Evolutionary conservation across 2,797 vertebrate species (phyloP).

Genomic region (Onychomys leucogaster): DNA sequence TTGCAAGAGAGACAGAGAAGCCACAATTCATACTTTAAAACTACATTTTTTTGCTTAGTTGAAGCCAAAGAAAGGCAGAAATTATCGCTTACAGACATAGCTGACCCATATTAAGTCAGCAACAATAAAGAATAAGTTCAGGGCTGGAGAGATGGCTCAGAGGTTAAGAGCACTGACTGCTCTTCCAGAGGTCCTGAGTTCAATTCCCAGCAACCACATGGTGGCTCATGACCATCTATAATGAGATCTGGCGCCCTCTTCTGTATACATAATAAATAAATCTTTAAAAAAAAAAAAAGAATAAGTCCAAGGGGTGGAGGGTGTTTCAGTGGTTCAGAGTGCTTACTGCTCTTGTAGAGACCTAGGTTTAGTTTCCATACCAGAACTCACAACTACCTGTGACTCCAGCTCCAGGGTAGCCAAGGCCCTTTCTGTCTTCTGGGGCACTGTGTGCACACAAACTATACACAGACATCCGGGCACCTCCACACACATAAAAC

Average conservation of each 20-base stretch:
- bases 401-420: neutral
- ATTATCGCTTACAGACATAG: neutral
- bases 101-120: conserved; percentile 53
- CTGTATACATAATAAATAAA: too few species aligned
- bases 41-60: neutral
- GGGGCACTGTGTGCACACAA: neutral
- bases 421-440: neutral
- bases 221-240: too few species aligned
- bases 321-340: neutral
- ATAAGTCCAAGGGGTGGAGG: neutral
- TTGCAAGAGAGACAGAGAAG: neutral
- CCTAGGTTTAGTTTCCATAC: neutral
- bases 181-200: too few species aligned
- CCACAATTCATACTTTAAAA: conserved; percentile 22
- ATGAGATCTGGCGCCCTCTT: too few species aligned
- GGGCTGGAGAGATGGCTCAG: neutral
- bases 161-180: neutral
- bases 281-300: too few species aligned
- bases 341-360: neutral
- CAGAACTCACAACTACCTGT: neutral
- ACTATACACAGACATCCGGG: neutral
- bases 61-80: conserved; percentile 12
- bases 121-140: conserved; percentile 37
- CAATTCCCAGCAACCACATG: too few species aligned
- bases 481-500: neutral